These are phyloP conservation scores for Apostichopus californicus DNA, from an alignment of 35 echinoderm and acorn worm species.

Conservation along the genomic window DNA sequence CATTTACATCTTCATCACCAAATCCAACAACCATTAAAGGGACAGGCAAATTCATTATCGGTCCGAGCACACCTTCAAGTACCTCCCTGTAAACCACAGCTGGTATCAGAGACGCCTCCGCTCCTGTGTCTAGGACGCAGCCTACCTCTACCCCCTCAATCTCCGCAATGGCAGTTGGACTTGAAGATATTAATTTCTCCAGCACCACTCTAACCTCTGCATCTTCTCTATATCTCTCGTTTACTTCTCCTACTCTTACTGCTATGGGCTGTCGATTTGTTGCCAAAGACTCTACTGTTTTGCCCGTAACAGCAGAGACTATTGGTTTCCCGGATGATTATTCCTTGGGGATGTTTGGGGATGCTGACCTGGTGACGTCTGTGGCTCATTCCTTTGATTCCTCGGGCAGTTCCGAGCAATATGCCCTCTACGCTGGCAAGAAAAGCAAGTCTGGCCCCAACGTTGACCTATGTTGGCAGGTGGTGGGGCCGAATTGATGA, in stretches of 20 bases:
- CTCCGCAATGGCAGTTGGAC: conserved; percentile 44
- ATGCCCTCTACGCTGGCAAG: conserved; percentile 14
- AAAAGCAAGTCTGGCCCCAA: background rate
- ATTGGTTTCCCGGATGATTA: conserved; percentile 1
- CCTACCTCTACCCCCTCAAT: conserved; percentile 48
- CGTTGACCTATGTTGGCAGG: background rate
- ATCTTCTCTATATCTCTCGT: background rate
- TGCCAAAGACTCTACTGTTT: background rate
- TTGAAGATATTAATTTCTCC: conserved; percentile 46
- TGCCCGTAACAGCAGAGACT: conserved; percentile 21
- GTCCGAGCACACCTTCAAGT: conserved; percentile 7
- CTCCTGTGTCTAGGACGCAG: conserved; percentile 66
- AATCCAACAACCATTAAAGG: background rate
- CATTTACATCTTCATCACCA: background rate
- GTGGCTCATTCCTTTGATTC: no score
- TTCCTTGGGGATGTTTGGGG: background rate
- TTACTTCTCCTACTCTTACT: background rate
- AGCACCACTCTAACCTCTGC: background rate
- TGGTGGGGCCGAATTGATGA: background rate
- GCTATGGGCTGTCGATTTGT: background rate
- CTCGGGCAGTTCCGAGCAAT: conserved; percentile 31
- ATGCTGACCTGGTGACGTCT: background rate
- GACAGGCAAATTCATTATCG: background rate
- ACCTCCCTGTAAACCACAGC: conserved; percentile 12
- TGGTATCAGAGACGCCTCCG: conserved; percentile 66